phyloP scores from a whole-genome alignment of 2,797 vertebrate species.

The Paratrypauchen microcephalus region DNA sequence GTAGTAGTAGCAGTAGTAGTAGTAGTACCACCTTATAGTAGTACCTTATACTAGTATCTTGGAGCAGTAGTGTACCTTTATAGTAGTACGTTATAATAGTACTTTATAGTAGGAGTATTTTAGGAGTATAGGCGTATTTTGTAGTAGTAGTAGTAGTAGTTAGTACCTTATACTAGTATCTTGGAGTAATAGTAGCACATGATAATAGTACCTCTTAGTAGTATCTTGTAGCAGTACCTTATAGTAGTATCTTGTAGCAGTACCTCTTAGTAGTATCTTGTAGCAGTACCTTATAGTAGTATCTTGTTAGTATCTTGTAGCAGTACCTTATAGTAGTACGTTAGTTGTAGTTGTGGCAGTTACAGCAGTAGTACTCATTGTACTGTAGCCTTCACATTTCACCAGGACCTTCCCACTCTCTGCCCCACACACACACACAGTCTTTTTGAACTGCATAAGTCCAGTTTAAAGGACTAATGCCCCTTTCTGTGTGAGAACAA shows the following conservation, averaged over 20 bases:
- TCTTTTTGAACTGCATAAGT: constrained; percentile 51
- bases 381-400: constrained; percentile 2
- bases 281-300: no score
- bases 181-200: no score
- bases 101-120: background rate
- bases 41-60: no score
- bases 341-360: background rate
- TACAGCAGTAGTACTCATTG: background rate
- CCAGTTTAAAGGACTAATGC: constrained; percentile 52
- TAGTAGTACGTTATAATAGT: background rate
- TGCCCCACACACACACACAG: constrained; percentile 19
- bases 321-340: background rate
- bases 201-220: background rate
- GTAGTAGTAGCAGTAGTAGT: no score
- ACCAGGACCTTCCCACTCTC: constrained; percentile 30
- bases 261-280: no score
- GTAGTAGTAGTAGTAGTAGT: background rate
- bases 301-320: no score
- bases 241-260: no score
- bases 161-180: no score
- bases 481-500: constrained; percentile 60
- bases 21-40: no score
- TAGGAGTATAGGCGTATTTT: no score
- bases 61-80: no score
- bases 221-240: no score